Evolutionary conservation across 2,113 vertebrate genomes (phyloP).

Genomic region (Polypterus bichir): DNA sequence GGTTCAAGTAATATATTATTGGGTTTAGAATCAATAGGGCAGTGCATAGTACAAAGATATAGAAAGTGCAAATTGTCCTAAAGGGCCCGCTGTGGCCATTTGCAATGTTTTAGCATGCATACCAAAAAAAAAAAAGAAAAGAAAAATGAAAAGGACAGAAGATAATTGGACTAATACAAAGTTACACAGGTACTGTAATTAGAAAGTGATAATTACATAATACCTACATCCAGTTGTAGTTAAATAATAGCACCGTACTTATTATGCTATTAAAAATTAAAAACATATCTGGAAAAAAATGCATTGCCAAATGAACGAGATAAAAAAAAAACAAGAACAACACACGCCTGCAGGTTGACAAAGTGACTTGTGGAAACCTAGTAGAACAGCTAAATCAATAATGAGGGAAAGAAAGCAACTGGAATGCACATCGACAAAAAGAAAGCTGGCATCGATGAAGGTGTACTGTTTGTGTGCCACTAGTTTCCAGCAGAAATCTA

Average conservation of each 20-base stretch:
- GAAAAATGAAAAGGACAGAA: slow-evolving; percentile 58
- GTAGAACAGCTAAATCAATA: slow-evolving; percentile 29
- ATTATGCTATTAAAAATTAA: slow-evolving; percentile 33
- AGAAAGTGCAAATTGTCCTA: slow-evolving; percentile 98
- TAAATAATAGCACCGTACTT: slow-evolving; percentile 81
- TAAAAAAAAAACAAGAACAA: slow-evolving; percentile 34
- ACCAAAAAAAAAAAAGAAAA: slow-evolving; percentile 40
- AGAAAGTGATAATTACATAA: slow-evolving; percentile 55
- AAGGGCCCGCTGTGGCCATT: slow-evolving; percentile 61
- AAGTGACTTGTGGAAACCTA: slow-evolving; percentile 19
- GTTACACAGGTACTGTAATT: slow-evolving; percentile 41
- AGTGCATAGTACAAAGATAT: slow-evolving; percentile 99
- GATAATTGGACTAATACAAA: slow-evolving; percentile 44
- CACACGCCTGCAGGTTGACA: background rate
- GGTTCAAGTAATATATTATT: slow-evolving; percentile 96
- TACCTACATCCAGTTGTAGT: slow-evolving; percentile 57
- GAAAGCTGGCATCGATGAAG: slow-evolving; percentile 22
- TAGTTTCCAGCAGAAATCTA: slow-evolving; percentile 25
- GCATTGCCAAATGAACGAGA: slow-evolving; percentile 30
- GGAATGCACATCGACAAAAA: slow-evolving; percentile 97
- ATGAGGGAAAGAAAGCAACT: slow-evolving; percentile 71
- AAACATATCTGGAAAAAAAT: too few relatives aligned
- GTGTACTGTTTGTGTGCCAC: slow-evolving; percentile 10
- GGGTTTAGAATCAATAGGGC: slow-evolving; percentile 99
- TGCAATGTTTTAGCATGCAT: slow-evolving; percentile 67